phyloP scores from a whole-genome alignment of 1,140 invertebrate genomes.

The Eufriesea mexicana region DNA sequence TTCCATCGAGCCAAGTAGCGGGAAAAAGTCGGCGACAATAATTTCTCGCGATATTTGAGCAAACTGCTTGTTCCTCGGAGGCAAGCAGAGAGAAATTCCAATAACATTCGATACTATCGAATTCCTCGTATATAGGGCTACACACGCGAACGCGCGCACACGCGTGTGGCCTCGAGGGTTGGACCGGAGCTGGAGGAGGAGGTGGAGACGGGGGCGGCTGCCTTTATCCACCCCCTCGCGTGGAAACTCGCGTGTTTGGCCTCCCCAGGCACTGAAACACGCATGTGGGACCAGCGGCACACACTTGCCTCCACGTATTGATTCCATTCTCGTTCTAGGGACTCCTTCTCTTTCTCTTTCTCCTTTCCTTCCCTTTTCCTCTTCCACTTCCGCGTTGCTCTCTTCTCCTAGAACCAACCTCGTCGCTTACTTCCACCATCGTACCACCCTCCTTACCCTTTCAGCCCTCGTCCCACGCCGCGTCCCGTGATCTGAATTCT shows the following conservation, averaged over 20 bases:
- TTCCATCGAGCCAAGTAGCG: too few relatives aligned
- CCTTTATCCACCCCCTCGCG: constrained; percentile 68
- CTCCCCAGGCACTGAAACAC: constrained; percentile 73
- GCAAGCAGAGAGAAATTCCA: constrained; percentile 51
- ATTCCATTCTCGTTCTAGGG: constrained; percentile 77
- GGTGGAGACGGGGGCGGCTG: constrained; percentile 50
- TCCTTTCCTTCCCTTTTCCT: constrained; percentile 58
- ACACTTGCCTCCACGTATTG: constrained; percentile 77
- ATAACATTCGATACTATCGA: constrained; percentile 57
- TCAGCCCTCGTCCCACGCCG: constrained; percentile 21
- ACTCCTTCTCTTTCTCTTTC: constrained; percentile 66
- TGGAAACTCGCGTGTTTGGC: constrained; percentile 72
- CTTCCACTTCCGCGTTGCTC: constrained; percentile 56
- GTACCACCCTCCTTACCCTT: neutral
- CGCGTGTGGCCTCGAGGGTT: constrained; percentile 54
- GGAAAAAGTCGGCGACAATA: constrained; percentile 14
- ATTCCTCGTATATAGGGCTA: constrained; percentile 53
- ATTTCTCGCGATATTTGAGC: constrained; percentile 42
- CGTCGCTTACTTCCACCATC: constrained; percentile 59
- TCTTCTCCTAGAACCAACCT: constrained; percentile 65
- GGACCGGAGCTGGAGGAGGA: constrained; percentile 21
- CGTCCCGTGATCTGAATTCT: constrained; percentile 78
- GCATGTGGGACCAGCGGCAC: constrained; percentile 75
- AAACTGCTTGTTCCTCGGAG: constrained; percentile 44
- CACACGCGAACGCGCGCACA: constrained; percentile 37